Percentiles rank a stretch among this genome's conserved stretches.
Conservation (phyloP, 2,797 vertebrate species). For the Galaxias olidus region DNA sequence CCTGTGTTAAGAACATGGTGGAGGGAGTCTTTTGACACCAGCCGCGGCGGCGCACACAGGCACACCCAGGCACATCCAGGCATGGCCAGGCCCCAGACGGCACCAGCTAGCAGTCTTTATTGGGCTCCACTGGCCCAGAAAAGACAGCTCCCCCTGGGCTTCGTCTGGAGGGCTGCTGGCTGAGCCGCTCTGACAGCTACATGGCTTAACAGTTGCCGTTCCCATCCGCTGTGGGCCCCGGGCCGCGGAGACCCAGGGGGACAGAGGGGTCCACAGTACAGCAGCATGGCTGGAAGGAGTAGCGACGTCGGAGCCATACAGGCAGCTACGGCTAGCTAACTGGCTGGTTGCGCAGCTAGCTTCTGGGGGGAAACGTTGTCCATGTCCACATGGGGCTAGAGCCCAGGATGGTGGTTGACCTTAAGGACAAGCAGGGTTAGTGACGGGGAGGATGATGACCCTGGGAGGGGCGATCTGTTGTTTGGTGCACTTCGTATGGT, state of each 20-base stretch:
- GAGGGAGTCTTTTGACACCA: slow-evolving; percentile 11
- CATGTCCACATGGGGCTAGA: slow-evolving; percentile 40
- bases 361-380: slow-evolving; percentile 33
- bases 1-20: slow-evolving; percentile 44
- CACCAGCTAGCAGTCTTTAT: slow-evolving; percentile 47
- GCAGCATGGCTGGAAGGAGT: too few relatives aligned
- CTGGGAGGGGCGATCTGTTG: background rate
- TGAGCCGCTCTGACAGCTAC: slow-evolving; percentile 74
- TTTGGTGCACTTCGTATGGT: too few relatives aligned
- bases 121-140: slow-evolving; percentile 70
- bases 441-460: background rate
- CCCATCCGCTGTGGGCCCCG: slow-evolving; percentile 26
- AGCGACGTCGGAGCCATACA: slow-evolving; percentile 5
- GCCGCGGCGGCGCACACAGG: slow-evolving; percentile 17
- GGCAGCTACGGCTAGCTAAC: slow-evolving; percentile 29
- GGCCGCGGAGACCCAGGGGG: slow-evolving; percentile 49
- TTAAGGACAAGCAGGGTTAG: slow-evolving; percentile 13
- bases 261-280: slow-evolving; percentile 35
- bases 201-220: slow-evolving; percentile 69
- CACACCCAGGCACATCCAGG: slow-evolving; percentile 29
- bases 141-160: slow-evolving; percentile 67
- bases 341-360: slow-evolving; percentile 12
- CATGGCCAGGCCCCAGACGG: slow-evolving; percentile 52
- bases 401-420: slow-evolving; percentile 26
- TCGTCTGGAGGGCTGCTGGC: slow-evolving; percentile 59